phyloP scores from a whole-genome alignment of 1,140 invertebrate genomes.

The Aporrectodea caliginosa region DNA sequence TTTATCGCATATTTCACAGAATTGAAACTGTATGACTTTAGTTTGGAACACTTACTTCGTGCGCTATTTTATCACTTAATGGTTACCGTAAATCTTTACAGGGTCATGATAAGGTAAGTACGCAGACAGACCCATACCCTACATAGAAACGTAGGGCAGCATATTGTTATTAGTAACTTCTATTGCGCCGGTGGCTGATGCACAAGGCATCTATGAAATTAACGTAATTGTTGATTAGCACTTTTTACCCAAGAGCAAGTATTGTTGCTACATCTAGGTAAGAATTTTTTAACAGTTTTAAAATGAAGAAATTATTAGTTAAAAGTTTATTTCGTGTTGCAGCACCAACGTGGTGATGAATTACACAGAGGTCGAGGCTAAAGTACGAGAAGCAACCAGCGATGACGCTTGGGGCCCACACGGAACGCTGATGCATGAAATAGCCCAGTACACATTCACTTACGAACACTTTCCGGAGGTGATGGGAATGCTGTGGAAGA shows the following conservation, averaged over 20 bases:
- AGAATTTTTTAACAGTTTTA: background rate
- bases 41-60: too few relatives aligned
- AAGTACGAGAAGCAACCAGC: slow-evolving; percentile 97
- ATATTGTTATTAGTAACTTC: background rate
- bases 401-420: slow-evolving; percentile 99
- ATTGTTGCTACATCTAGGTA: background rate
- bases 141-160: too few relatives aligned
- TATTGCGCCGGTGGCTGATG: background rate
- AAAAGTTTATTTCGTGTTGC: slow-evolving; percentile 35
- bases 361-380: slow-evolving; percentile 97
- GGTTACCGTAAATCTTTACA: too few relatives aligned
- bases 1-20: too few relatives aligned
- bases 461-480: slow-evolving; percentile 71
- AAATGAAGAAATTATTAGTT: slow-evolving; percentile 5
- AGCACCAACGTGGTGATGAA: slow-evolving; percentile 99
- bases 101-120: too few relatives aligned
- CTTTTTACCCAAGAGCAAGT: too few relatives aligned
- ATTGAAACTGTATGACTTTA: too few relatives aligned
- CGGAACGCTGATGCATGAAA: slow-evolving; percentile 88
- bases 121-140: too few relatives aligned
- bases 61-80: too few relatives aligned
- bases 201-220: background rate
- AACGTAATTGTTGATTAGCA: too few relatives aligned
- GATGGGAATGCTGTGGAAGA: slow-evolving; percentile 89
- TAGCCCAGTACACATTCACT: slow-evolving; percentile 92